Percentiles rank a stretch among this genome's conserved stretches.
Evolutionary conservation across 2,797 vertebrate species (phyloP).

Genomic region (Austrolebias charrua): DNA sequence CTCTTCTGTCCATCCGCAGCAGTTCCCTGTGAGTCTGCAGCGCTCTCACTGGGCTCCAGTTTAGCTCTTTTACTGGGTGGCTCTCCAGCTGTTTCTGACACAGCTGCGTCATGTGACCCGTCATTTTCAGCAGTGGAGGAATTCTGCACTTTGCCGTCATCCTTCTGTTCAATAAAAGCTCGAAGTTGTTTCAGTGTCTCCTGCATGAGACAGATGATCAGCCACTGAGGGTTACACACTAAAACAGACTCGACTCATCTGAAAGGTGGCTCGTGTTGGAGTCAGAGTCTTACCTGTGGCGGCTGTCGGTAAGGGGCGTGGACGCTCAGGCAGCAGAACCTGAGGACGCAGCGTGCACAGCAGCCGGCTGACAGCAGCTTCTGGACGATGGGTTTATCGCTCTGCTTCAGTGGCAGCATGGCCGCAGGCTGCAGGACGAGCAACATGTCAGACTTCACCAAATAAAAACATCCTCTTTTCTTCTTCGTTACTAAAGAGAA

Average conservation of each 20-base stretch:
- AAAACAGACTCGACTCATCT: background rate
- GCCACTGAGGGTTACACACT: background rate
- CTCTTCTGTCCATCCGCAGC: background rate
- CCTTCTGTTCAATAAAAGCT: constrained; percentile 65
- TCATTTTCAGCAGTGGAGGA: constrained; percentile 16
- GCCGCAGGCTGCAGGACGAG: constrained; percentile 20
- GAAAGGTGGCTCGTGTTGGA: background rate
- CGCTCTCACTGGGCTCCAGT: constrained; percentile 49
- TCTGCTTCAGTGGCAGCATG: constrained; percentile 87
- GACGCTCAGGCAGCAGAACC: constrained; percentile 88
- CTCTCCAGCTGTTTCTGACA: constrained; percentile 35
- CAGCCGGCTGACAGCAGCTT: constrained; percentile 85
- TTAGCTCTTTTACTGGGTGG: constrained; percentile 85
- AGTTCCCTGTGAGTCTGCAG: constrained; percentile 28
- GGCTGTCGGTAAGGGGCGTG: constrained; percentile 81
- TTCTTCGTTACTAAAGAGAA: too few species aligned
- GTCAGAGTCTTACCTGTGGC: constrained; percentile 73
- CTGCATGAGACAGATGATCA: constrained; percentile 60
- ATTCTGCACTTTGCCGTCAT: constrained; percentile 26
- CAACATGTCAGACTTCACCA: background rate
- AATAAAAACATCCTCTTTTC: too few species aligned
- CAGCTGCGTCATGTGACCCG: constrained; percentile 36
- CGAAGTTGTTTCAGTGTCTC: constrained; percentile 80
- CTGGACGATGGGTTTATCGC: constrained; percentile 81
- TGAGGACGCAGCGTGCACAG: constrained; percentile 89